Base-by-base conservation (phyloP, 2,113 vertebrate species). In the Microcebus jonahi region DNA sequence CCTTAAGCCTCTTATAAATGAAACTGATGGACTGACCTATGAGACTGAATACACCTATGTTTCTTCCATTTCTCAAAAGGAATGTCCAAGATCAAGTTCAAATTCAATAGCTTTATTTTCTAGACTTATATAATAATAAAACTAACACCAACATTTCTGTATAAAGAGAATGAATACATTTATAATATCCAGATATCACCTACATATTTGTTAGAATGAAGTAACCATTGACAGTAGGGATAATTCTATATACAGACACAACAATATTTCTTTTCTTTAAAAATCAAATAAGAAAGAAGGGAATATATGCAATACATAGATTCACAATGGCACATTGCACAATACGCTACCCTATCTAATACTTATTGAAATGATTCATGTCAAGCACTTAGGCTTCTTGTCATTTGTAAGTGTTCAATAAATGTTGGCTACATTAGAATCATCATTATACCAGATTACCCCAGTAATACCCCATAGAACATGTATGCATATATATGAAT, bases 21-120 rank as follows among this genome's bases (percentile, higher is more conserved):
- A 98, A 98, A 92, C 85, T 55, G 79, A 97, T 96, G 82, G 97
- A 88, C 73, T 90, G 94, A 96, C 80, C 96, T 96, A 88, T 92
- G 93, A 97, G 82, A 95, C 70, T 70, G 23, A 68, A 76, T 93
- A 87, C 65, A 97, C 96, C 96, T 94, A 94, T 84, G 96, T 93
- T 90, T 29, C 85, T 76, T 84, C 70, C 31, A 13, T 96, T 95
- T 97, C 95, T 97, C 42, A 68, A 95, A 96, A 87, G 96, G 31
- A 94, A 96, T 95, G 93, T 91, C 94, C 95, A 95, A 98, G 97
- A 95, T 97, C 96, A 95, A 92, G 76, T 98, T 97, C 93, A 98
- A 98, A 98, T 97, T 91, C 85, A 98, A 67, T 0, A 79, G 82
- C 70, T 98, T 98, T 97, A 94, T 93, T 97, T 95, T 98, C 36